Base-by-base conservation (phyloP, 2,797 vertebrate species). In the Bryconaethiops microstoma region DNA sequence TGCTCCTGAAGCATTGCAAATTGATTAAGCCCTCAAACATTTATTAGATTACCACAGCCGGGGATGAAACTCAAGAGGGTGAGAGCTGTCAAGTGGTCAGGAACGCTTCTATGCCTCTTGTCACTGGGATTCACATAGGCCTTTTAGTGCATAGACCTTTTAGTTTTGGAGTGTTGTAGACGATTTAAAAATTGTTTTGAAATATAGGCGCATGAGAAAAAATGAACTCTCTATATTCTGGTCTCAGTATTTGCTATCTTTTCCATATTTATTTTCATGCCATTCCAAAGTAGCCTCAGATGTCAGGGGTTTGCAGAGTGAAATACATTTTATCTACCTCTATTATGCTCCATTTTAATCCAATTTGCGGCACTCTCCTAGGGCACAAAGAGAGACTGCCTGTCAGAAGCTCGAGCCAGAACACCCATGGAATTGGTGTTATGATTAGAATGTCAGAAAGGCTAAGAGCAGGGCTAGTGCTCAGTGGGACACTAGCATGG, bases 11-110 rank as follows among this genome's bases (percentile, higher is more conserved):
- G 93, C 95, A 93, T 94, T 91, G 89, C 94, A 92, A 95, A 95
- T 94, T 93, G 94, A 95, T 95, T 95, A 94, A 87, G 85, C 89
- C 82, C 77, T 88, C 86, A 86, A 94, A 93, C 93, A 95, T 94
- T 94, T 94, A 94, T 94, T 93, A 94, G 92, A 93, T 91, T 91
- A 91, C 88, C 83, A 89, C 89, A 86, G 90, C 91, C 87, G 80
- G 86, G 87, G 35, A 82, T 85, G 86, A 89, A 88, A 88, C 79
- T 87, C 81, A 86, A 85, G 83, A 80, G 85, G 72, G 63, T 59
- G 78, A 79, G 80, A 89, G 86, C 80, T 80, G 85, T 86, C 84
- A 83, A 86, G 79, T 81, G 78, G 23, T 81, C 78, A 64, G 77
- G 80, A 84, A 79, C 79, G 67, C 59, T 50, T 65, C 83, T 74